phyloP scores from a whole-genome alignment of 2,113 vertebrate species.

The Cyprinodon brontotheroides region DNA sequence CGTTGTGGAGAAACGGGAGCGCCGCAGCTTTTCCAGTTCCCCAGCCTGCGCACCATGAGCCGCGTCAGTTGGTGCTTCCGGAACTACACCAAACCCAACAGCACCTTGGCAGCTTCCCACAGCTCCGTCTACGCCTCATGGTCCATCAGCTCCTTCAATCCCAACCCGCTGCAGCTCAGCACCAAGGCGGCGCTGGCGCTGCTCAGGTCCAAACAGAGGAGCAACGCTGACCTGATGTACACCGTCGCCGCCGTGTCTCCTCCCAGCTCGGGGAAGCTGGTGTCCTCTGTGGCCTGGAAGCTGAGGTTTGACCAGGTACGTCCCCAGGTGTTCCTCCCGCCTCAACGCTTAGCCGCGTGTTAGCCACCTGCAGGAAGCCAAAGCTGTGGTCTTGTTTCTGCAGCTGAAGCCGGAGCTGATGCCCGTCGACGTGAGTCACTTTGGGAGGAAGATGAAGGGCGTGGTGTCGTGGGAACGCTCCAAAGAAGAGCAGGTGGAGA shows the following conservation, averaged over 20 bases:
- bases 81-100: slow-evolving; percentile 95
- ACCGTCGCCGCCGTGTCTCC: slow-evolving; percentile 88
- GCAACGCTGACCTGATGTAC: slow-evolving; percentile 82
- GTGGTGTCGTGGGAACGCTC: slow-evolving; percentile 88
- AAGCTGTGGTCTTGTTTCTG: background rate
- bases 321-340: too few species aligned
- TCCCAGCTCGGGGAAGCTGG: slow-evolving; percentile 91
- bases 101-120: slow-evolving; percentile 78
- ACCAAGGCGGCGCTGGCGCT: slow-evolving; percentile 94
- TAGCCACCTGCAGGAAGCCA: background rate
- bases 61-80: slow-evolving; percentile 98
- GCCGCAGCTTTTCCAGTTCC: slow-evolving; percentile 90
- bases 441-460: slow-evolving; percentile 92
- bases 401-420: slow-evolving; percentile 94
- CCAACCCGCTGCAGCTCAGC: slow-evolving; percentile 93
- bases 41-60: slow-evolving; percentile 91
- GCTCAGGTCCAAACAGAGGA: slow-evolving; percentile 93
- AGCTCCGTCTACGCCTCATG: slow-evolving; percentile 95
- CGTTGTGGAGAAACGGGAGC: slow-evolving; percentile 69
- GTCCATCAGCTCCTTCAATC: slow-evolving; percentile 95
- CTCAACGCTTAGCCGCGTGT: too few species aligned
- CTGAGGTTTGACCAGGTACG: slow-evolving; percentile 91
- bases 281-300: slow-evolving; percentile 97
- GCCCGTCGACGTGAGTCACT: slow-evolving; percentile 87
- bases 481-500: slow-evolving; percentile 93